Evolutionary conservation across 2,113 vertebrate genomes (phyloP), one percentile per base, ranked within the genome.

Genomic region (Neotoma lepida): DNA sequence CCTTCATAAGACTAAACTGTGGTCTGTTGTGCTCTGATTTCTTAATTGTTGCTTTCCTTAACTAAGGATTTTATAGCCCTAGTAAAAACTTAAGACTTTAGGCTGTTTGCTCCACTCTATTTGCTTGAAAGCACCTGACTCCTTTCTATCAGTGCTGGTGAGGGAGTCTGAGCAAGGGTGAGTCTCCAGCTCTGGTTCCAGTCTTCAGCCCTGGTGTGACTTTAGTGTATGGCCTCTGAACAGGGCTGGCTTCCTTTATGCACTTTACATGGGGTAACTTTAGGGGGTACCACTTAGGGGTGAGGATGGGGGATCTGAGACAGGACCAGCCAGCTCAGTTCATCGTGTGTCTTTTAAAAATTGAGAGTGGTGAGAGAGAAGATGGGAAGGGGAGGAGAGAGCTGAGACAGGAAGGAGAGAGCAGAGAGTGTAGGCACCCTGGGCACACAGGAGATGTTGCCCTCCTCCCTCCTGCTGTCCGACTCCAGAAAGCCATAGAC

Each of bases 41-140:
- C 86, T 93, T 93, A 91, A 74, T 68, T 93, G 64, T 90, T 96
- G 86, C 91, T 94, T 95, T 95, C 90, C 88, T 95, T 95, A 82
- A 90, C 91, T 73, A 78, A 96, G 85, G 74, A 24, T 89, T 96
- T 97, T 96, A 92, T 91, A 91, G 90, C 71, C 28, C 91, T 95
- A 91, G 95, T 95, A 85, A 95, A 97, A 95, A 58, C 77, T 22
- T 33, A 41, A 91, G 93, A 46, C 81, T 95, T 95, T 87, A 85
- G 93, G 70, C 81, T 97, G 87, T 90, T 96, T 94, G 88, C 35
- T 76, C 90, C 84, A 26, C 85, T 84, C 30, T 78, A 70, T 92
- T 76, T 92, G 82, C 95, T 95, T 94, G 89, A 41, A 89, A 91
- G 86, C 39, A 15, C 13, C 66, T 44, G 73, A 35, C 41, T 82